phyloP scores from a whole-genome alignment of 2,888 invertebrate species.

The Blastobasis lacticolella region DNA sequence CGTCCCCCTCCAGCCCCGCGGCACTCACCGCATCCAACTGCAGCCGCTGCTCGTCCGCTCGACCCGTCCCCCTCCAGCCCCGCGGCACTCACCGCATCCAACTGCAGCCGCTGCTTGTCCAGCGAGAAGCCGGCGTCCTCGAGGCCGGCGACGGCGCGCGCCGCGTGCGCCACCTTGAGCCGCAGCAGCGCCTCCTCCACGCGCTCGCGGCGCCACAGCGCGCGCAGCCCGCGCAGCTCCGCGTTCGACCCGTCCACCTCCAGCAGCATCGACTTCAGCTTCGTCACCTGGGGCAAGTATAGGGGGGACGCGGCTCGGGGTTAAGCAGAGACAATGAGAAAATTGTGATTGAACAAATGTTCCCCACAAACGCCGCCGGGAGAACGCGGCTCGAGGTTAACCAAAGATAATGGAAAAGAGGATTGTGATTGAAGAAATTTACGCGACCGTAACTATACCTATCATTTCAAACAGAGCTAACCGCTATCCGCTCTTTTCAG shows the following conservation, averaged over 20 bases:
- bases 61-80: neutral
- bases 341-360: too few relatives aligned
- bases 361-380: too few relatives aligned
- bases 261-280: conserved; percentile 47
- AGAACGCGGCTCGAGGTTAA: too few relatives aligned
- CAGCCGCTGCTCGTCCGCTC: conserved; percentile 79
- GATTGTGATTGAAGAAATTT: too few relatives aligned
- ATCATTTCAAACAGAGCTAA: too few relatives aligned
- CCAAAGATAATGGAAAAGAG: too few relatives aligned
- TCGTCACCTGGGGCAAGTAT: conserved; percentile 41
- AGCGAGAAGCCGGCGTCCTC: conserved; percentile 78
- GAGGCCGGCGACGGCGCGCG: conserved; percentile 76
- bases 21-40: conserved; percentile 79
- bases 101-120: conserved; percentile 79
- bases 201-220: conserved; percentile 44
- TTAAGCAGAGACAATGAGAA: too few relatives aligned
- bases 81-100: conserved; percentile 77
- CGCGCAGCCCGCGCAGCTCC: conserved; percentile 32
- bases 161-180: conserved; percentile 79
- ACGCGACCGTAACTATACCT: too few relatives aligned
- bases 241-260: conserved; percentile 56
- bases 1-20: neutral
- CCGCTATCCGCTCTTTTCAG: too few relatives aligned
- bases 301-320: too few relatives aligned
- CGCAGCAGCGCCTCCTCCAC: conserved; percentile 78